Base-by-base conservation (phyloP, 2,888 invertebrate species). In the Leptinotarsa haldemani region DNA sequence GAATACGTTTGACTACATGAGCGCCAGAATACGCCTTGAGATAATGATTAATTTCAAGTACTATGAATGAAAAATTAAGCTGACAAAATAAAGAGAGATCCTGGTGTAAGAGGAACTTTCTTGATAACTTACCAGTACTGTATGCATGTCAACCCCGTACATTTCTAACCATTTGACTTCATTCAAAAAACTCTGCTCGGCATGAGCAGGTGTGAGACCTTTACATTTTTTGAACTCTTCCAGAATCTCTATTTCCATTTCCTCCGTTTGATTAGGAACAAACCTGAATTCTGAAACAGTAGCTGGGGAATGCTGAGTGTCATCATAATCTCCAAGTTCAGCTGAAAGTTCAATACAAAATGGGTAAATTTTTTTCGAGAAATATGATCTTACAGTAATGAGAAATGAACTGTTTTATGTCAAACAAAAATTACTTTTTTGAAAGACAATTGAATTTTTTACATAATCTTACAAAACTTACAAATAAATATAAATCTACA, bases 101-200 rank as follows among this genome's bases (percentile, higher is more conserved):
- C n/a, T 16, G 48, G 16, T 16, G 4, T 50, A 7, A 50, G 50
- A 50, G n/a, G n/a, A 71, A n/a, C 20, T 66, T 20, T 12, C 15
- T 22, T 22, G 9, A 20, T 40, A 30, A 61, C 77, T 76, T 87
- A 93, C 93, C 85, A 97, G 89, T 63, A 99, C 99, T 80, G 93
- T 96, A 87, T 99, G 98, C 96, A 98, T 98, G 86, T 99, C 99
- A 70, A 99, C 98, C 73, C 99, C 99, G 88, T 98, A 99, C 96
- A 97, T 96, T 88, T 99, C 98, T 81, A 99, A 89, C 96, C 97
- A 97, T 88, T 98, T 99, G 13, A 87, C 87, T 89, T 98, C 98
- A 86, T 97, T 97, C 70, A 99, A 89, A 88, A 96, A 99, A 82
- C 94, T 95, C 66, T 96, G 93, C 89, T 99, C 99, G 53, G 99